These are phyloP conservation scores for Heliothis subflexa DNA, from an alignment of 1,140 invertebrate genomes.

Conservation along the genomic window DNA sequence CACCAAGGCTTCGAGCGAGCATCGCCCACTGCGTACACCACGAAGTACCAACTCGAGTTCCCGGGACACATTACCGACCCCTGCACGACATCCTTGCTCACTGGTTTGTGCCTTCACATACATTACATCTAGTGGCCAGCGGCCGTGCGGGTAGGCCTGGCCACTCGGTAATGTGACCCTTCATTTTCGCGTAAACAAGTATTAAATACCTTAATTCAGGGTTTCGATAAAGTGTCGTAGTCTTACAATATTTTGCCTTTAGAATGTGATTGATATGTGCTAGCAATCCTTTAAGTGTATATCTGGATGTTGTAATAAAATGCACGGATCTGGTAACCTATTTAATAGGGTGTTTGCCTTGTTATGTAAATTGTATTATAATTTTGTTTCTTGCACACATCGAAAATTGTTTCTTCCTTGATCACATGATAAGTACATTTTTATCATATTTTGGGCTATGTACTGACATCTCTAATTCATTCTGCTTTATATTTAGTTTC, in stretches of 20 bases:
- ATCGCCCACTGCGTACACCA: constrained; percentile 24
- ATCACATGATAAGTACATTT: too few relatives aligned
- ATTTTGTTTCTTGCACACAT: too few relatives aligned
- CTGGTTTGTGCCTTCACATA: background rate
- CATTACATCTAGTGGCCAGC: background rate
- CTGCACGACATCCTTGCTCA: background rate
- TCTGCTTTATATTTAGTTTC: too few relatives aligned
- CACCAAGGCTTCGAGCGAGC: constrained; percentile 61
- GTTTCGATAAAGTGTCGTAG: constrained; percentile 30
- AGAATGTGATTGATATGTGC: background rate
- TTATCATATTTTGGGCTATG: too few relatives aligned
- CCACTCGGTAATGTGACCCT: background rate
- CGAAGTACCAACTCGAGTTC: constrained; percentile 3
- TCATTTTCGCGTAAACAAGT: constrained; percentile 6
- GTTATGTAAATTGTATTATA: too few relatives aligned
- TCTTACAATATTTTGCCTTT: constrained; percentile 33
- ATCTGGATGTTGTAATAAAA: background rate
- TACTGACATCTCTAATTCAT: too few relatives aligned
- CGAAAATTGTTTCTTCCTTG: too few relatives aligned
- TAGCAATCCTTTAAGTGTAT: background rate
- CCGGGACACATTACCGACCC: background rate
- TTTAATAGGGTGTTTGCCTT: too few relatives aligned
- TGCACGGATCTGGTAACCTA: too few relatives aligned
- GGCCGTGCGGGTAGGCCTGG: background rate
- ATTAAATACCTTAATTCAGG: constrained; percentile 38